phyloP scores from a whole-genome alignment of 2,888 invertebrate genomes.

The Agrotis clavis region DNA sequence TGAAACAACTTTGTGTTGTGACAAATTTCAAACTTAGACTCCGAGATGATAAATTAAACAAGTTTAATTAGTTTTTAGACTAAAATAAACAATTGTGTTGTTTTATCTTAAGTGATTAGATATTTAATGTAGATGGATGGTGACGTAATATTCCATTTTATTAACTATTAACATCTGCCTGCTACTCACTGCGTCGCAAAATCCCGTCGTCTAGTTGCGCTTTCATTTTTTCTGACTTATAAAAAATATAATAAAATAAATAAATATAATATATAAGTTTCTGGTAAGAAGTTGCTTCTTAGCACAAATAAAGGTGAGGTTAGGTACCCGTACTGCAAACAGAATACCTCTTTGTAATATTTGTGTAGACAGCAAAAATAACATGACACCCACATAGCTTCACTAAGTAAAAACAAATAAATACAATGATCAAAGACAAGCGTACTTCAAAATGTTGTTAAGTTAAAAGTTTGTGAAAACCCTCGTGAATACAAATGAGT shows the following conservation, averaged over 20 bases:
- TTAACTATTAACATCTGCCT: no score
- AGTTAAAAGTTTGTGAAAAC: slow-evolving; percentile 30
- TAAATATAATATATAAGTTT: no score
- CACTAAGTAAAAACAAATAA: slow-evolving; percentile 24
- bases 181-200: no score
- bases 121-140: background rate
- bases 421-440: slow-evolving; percentile 22
- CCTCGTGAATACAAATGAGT: slow-evolving; percentile 36
- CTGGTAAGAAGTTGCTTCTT: no score
- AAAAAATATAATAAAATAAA: no score
- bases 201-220: no score
- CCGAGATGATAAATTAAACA: background rate
- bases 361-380: no score
- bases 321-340: no score
- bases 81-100: background rate
- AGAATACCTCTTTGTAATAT: no score
- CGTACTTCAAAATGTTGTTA: background rate
- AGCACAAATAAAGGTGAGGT: no score
- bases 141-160: background rate
- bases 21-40: background rate
- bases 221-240: no score
- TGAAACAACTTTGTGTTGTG: slow-evolving; percentile 13
- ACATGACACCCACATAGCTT: background rate
- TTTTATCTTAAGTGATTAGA: background rate
- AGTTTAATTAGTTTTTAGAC: slow-evolving; percentile 1